Conservation (phyloP, 1,140 invertebrate species). For the Caenorhabditis latens region DNA sequence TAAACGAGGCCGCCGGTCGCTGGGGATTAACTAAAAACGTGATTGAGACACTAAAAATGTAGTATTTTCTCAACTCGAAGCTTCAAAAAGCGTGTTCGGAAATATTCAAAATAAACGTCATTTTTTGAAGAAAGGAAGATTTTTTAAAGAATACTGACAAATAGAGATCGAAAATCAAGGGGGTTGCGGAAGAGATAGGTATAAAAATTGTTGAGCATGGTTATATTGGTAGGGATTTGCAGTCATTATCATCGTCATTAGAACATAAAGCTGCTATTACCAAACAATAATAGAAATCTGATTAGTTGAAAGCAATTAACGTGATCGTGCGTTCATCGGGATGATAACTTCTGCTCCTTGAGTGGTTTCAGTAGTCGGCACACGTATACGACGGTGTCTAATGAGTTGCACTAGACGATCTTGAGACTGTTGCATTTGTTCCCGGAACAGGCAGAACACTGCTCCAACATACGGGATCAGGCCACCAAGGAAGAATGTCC, state of each 20-base stretch:
- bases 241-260: background rate
- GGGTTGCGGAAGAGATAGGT: background rate
- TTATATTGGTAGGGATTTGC: background rate
- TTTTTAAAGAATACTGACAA: background rate
- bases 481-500: constrained; percentile 16
- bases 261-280: background rate
- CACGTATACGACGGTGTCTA: background rate
- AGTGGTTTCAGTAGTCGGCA: background rate
- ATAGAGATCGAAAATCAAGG: background rate
- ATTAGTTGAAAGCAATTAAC: background rate
- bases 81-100: background rate
- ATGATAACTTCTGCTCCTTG: too few relatives aligned
- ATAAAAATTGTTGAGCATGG: background rate
- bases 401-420: background rate
- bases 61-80: background rate
- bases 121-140: background rate
- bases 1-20: constrained; percentile 3
- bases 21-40: constrained; percentile 38
- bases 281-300: background rate
- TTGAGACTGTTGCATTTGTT: background rate
- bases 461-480: constrained; percentile 15
- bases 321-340: background rate
- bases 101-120: constrained; percentile 9
- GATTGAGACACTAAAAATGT: constrained; percentile 40
- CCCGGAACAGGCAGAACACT: background rate